These are phyloP conservation scores for Macroglossus sobrinus DNA, from an alignment of 2,113 vertebrate genomes.

Conservation along the genomic window DNA sequence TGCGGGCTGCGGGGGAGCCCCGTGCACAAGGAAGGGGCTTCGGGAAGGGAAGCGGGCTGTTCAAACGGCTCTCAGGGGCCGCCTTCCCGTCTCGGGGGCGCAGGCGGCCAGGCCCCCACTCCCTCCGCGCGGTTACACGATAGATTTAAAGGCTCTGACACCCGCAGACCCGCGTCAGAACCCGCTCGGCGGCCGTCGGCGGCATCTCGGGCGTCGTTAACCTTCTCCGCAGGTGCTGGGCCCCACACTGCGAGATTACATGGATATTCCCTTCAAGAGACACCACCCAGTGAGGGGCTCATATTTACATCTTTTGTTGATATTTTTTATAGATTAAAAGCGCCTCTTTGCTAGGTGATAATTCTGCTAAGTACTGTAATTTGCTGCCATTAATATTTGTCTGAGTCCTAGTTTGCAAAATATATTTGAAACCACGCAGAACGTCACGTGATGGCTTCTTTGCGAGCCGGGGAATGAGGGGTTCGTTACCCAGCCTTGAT, in stretches of 20 bases:
- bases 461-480: conserved; percentile 85
- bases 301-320: conserved; percentile 92
- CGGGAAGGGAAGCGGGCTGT: not conserved
- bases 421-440: conserved; percentile 88
- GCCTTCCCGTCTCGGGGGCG: conserved; percentile 67
- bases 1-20: no score
- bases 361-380: conserved; percentile 92
- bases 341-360: conserved; percentile 90
- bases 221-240: conserved; percentile 88
- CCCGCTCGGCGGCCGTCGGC: conserved; percentile 85
- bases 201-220: conserved; percentile 88
- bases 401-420: conserved; percentile 90
- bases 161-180: conserved; percentile 88
- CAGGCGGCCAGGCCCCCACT: conserved; percentile 80
- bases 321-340: conserved; percentile 91
- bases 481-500: conserved; percentile 88
- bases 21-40: not conserved
- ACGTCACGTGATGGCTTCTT: conserved; percentile 90
- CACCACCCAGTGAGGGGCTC: conserved; percentile 87
- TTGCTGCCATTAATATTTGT: conserved; percentile 91
- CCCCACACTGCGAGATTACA: conserved; percentile 89
- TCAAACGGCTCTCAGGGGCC: conserved; percentile 42
- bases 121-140: conserved; percentile 83
- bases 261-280: conserved; percentile 90
- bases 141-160: conserved; percentile 87